Evolutionary conservation across 2,888 invertebrate genomes (phyloP).

Genomic region (Nomada flava): DNA sequence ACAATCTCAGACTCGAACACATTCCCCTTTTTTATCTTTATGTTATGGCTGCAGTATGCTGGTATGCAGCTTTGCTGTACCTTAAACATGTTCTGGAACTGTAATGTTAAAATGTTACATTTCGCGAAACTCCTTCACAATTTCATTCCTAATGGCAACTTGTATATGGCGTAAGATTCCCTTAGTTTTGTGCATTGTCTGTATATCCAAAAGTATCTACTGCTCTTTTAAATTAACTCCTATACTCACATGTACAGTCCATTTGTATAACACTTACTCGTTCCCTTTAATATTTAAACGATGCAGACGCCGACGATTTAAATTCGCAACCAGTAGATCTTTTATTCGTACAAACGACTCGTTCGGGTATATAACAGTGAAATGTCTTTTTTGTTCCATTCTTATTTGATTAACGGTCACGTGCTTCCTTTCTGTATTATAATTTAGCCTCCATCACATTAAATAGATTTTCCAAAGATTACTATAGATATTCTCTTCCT

Average conservation of each 20-base stretch:
- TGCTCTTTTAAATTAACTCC: slow-evolving; percentile 27
- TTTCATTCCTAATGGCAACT: slow-evolving; percentile 25
- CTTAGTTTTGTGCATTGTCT: slow-evolving; percentile 60
- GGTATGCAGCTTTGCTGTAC: slow-evolving; percentile 70
- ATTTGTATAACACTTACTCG: slow-evolving; percentile 13
- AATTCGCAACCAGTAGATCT: background rate
- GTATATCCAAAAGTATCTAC: slow-evolving; percentile 23
- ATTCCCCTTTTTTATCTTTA: slow-evolving; percentile 40
- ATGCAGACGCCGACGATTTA: background rate
- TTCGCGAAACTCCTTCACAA: slow-evolving; percentile 21
- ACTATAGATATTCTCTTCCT: slow-evolving; percentile 48
- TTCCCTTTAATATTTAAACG: background rate
- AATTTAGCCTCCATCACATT: slow-evolving; percentile 26
- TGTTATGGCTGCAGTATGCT: slow-evolving; percentile 74
- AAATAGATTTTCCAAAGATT: slow-evolving; percentile 40
- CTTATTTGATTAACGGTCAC: background rate
- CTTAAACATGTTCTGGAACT: slow-evolving; percentile 66
- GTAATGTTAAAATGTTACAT: slow-evolving; percentile 66
- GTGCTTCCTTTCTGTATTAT: slow-evolving; percentile 28
- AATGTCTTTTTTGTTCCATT: background rate
- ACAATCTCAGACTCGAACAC: slow-evolving; percentile 50
- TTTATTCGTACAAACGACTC: background rate
- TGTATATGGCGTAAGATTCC: slow-evolving; percentile 43
- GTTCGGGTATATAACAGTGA: background rate
- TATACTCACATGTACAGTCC: slow-evolving; percentile 11